phyloP scores from a whole-genome alignment of 2,888 invertebrate genomes.

The Acrobasis repandana region DNA sequence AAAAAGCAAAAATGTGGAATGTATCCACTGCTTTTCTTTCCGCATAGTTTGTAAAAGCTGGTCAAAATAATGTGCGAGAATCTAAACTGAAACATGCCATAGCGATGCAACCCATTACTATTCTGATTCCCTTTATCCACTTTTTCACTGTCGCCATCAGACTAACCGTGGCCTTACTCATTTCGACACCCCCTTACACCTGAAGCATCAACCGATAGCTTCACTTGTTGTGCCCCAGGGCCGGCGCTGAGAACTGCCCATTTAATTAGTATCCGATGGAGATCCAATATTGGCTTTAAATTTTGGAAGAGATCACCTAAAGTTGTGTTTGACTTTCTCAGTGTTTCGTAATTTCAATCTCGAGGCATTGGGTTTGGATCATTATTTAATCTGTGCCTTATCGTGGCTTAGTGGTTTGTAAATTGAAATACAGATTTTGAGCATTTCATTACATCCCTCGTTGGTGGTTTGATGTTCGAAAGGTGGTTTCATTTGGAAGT shows the following conservation, averaged over 20 bases:
- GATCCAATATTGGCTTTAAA: slow-evolving; percentile 41
- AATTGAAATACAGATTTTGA: slow-evolving; percentile 19
- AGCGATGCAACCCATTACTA: too few species aligned
- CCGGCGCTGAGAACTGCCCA: slow-evolving; percentile 32
- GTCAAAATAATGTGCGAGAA: too few species aligned
- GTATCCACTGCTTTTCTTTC: too few species aligned
- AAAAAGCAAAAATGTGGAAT: too few species aligned
- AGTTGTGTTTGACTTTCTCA: slow-evolving; percentile 36
- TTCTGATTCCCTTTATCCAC: too few species aligned
- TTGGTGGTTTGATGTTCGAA: slow-evolving; percentile 14
- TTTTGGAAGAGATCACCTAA: slow-evolving; percentile 40
- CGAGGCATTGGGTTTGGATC: slow-evolving; percentile 25
- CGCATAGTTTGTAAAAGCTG: too few species aligned
- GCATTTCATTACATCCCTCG: slow-evolving; percentile 17
- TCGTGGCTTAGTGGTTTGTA: slow-evolving; percentile 19
- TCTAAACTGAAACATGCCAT: too few species aligned
- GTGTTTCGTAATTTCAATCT: slow-evolving; percentile 33
- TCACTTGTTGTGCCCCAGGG: too few species aligned
- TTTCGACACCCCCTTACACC: too few species aligned
- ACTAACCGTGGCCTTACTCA: too few species aligned
- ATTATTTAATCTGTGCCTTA: slow-evolving; percentile 28
- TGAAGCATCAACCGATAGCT: too few species aligned
- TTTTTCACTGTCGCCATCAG: too few species aligned
- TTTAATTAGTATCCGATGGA: slow-evolving; percentile 42
- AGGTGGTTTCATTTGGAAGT: slow-evolving; percentile 15